Evolutionary conservation across 2,888 invertebrate species (phyloP), one percentile per base, ranked within the genome.

Genomic region (Phyllotreta striolata): DNA sequence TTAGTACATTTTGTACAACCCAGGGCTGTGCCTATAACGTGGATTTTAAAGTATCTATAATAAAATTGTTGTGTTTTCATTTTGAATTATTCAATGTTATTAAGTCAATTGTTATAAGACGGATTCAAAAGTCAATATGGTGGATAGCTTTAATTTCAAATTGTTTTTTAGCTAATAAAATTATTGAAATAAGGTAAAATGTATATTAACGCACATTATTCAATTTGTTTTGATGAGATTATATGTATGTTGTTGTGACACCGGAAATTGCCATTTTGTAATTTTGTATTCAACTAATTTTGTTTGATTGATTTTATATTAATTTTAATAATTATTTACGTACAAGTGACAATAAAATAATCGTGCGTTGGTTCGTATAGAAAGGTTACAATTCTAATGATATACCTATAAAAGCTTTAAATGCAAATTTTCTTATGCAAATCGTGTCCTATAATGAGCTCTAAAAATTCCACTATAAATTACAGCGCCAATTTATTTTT

Each of bases 321-420:
- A 24, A 24, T 24, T n/a, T n/a, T n/a, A n/a, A n/a, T 3, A 24
- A 24, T 24, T 24, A 24, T 51, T 59, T 37, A 59, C 52, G 59
- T 52, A 60, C 51, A 60, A 49, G 52, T 38, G 59, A 60, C 59
- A 60, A 60, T 60, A 60, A 60, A 51, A 47, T 24, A 52, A 52
- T 38, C 38, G 38, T 49, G 38, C 44, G 44, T 60, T 52, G 38
- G 39, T 52, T 43, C 44, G 52, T 52, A 52, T 12, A 52, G 24
- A 37, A 13, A 41, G 40, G 14, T 43, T 47, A 58, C 39, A 51
- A 51, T 51, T 49, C 37, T 14, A 52, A 52, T 34, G 37, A 43
- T n/a, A 43, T n/a, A 24, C 38, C 37, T 52, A 51, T 35, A 38
- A 34, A 24, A 41, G 38, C 59, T 60, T 52, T 37, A n/a, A 12